A percentile compares a stretch with the other conserved stretches of the same genome.
Evolutionary conservation across 2,888 invertebrate species (phyloP).

Genomic region (Himalopsyche japonica): DNA sequence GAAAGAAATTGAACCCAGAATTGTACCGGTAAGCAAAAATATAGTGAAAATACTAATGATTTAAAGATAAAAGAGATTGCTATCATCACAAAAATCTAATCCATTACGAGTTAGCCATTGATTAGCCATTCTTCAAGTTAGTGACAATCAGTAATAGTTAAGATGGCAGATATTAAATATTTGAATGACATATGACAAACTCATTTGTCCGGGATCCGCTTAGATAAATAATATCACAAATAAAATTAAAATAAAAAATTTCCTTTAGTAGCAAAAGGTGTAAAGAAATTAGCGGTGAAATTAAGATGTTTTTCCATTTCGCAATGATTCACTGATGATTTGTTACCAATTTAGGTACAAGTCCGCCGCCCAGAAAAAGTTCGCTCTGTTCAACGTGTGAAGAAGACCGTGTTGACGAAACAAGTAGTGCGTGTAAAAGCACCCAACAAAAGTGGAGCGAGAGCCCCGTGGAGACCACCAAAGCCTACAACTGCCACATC

Average conservation of each 20-base stretch:
- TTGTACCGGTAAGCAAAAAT: constrained; percentile 60
- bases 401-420: constrained; percentile 85
- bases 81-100: no score
- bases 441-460: constrained; percentile 52
- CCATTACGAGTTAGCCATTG: no score
- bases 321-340: background rate
- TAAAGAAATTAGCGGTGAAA: no score
- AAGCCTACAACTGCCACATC: constrained; percentile 10
- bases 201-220: no score
- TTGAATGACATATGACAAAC: no score
- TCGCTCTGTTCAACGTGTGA: constrained; percentile 80
- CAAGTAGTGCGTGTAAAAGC: constrained; percentile 80
- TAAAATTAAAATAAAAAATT: no score
- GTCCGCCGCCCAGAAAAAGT: constrained; percentile 85
- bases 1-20: constrained; percentile 85
- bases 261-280: no score
- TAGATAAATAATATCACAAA: no score
- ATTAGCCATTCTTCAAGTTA: no score
- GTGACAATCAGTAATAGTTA: no score
- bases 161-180: no score
- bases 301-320: no score
- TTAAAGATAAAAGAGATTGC: background rate
- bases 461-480: constrained; percentile 39
- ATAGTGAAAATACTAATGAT: background rate
- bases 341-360: constrained; percentile 62